A percentile compares a stretch with the other conserved stretches of the same genome.
phyloP scores from a whole-genome alignment of 2,797 vertebrate species.

The Macropodus opercularis region DNA sequence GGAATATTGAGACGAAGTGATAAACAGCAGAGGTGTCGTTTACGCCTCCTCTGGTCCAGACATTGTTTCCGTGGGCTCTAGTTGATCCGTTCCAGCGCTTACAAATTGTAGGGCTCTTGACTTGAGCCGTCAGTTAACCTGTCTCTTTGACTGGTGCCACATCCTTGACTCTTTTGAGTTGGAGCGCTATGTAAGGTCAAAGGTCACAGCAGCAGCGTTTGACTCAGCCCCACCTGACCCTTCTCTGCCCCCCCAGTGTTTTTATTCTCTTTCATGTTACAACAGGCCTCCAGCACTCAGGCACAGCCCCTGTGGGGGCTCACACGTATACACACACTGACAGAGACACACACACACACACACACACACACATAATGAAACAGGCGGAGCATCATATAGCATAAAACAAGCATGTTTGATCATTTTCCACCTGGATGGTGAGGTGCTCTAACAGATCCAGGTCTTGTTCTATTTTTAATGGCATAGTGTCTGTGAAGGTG shows the following conservation, averaged over 20 bases:
- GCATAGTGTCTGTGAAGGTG: constrained; percentile 66
- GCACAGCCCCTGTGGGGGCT: constrained; percentile 61
- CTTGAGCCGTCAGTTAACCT: constrained; percentile 60
- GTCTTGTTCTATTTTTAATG: constrained; percentile 79
- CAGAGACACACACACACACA: constrained; percentile 27
- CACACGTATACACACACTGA: constrained; percentile 25
- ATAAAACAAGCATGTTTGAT: constrained; percentile 63
- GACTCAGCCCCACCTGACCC: constrained; percentile 72
- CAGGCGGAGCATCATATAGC: constrained; percentile 52
- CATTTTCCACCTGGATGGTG: constrained; percentile 64
- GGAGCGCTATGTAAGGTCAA: constrained; percentile 60
- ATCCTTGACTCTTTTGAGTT: constrained; percentile 72
- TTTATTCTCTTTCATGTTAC: constrained; percentile 76
- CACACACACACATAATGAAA: constrained; percentile 43
- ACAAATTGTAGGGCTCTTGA: constrained; percentile 52
- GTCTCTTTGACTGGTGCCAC: constrained; percentile 60
- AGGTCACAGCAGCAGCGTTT: constrained; percentile 68
- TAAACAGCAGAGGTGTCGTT: not conserved
- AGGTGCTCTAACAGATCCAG: constrained; percentile 52
- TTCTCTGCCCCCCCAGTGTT: constrained; percentile 59
- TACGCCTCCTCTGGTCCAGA: constrained; percentile 1
- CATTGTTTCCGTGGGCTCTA: constrained; percentile 21
- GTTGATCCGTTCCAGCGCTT: constrained; percentile 16
- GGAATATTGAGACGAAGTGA: constrained; percentile 4
- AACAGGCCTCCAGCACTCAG: constrained; percentile 71